Conservation (phyloP, 2,113 vertebrate species). For the Hirundichthys speculiger region DNA sequence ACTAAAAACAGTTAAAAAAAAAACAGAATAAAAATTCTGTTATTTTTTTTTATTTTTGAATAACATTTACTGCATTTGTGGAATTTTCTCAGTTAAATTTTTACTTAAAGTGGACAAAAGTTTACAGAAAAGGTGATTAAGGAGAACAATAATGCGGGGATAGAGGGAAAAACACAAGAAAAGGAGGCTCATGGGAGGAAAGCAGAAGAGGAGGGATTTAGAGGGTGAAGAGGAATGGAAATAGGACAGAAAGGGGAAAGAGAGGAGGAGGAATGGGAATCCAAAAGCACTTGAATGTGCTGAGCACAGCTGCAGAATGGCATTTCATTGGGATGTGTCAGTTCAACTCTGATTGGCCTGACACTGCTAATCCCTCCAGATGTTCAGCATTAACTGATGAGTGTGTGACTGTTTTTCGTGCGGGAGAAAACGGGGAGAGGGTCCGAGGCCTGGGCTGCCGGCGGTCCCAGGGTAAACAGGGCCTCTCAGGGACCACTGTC, state of each 20-base stretch:
- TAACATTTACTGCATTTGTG: too few relatives aligned
- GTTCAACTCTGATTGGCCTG: slow-evolving; percentile 77
- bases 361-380: slow-evolving; percentile 83
- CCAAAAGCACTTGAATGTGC: slow-evolving; percentile 69
- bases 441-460: slow-evolving; percentile 51
- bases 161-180: too few relatives aligned
- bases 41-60: too few relatives aligned
- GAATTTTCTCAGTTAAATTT: too few relatives aligned
- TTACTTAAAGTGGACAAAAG: too few relatives aligned
- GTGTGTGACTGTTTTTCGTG: slow-evolving; percentile 71
- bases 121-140: too few relatives aligned
- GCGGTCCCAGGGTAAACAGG: slow-evolving; percentile 68
- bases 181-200: too few relatives aligned
- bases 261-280: slow-evolving; percentile 43
- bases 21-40: not conserved
- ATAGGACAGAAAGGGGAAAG: not conserved
- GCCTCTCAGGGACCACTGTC: slow-evolving; percentile 75
- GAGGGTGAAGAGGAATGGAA: not conserved
- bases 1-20: not conserved
- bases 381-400: slow-evolving; percentile 84
- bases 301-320: slow-evolving; percentile 85
- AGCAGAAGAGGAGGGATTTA: not conserved
- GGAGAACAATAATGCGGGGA: too few relatives aligned
- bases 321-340: slow-evolving; percentile 83
- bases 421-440: slow-evolving; percentile 41